phyloP scores from a whole-genome alignment of 2,113 vertebrate genomes.

The Gambusia affinis region DNA sequence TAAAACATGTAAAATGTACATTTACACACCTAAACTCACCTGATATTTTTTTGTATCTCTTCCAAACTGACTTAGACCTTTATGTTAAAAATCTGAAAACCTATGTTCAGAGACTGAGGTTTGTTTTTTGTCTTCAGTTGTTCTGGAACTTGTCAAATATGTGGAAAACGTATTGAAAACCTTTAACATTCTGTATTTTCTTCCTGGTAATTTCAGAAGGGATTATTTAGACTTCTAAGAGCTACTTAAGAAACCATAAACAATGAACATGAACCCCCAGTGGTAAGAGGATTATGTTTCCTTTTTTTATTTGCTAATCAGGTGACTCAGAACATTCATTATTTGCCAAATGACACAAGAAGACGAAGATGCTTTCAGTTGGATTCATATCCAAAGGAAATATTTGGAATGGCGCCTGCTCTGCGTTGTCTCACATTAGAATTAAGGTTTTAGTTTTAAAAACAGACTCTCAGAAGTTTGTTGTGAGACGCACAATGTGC shows the following conservation, averaged over 20 bases:
- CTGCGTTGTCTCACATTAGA: too few relatives aligned
- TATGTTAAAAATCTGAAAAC: too few relatives aligned
- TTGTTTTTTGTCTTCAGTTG: too few relatives aligned
- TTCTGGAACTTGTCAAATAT: not conserved
- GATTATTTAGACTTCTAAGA: not conserved
- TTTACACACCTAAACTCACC: too few relatives aligned
- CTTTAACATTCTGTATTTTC: not conserved
- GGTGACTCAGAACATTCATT: not conserved
- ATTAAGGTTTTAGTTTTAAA: not conserved
- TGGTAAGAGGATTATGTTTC: not conserved
- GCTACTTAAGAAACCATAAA: too few relatives aligned
- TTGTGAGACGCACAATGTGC: constrained; percentile 57
- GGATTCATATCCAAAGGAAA: not conserved
- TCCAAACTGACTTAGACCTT: too few relatives aligned
- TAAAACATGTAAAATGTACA: too few relatives aligned
- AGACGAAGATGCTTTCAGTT: not conserved
- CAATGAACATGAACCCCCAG: too few relatives aligned
- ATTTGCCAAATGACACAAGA: not conserved
- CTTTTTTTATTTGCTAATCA: not conserved
- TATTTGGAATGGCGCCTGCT: not conserved
- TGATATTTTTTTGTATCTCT: too few relatives aligned
- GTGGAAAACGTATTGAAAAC: not conserved
- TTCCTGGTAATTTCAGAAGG: not conserved
- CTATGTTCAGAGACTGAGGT: too few relatives aligned
- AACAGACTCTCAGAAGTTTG: not conserved